Conservation (phyloP, 1,140 invertebrate genomes). For the Apis mellifera region DNA sequence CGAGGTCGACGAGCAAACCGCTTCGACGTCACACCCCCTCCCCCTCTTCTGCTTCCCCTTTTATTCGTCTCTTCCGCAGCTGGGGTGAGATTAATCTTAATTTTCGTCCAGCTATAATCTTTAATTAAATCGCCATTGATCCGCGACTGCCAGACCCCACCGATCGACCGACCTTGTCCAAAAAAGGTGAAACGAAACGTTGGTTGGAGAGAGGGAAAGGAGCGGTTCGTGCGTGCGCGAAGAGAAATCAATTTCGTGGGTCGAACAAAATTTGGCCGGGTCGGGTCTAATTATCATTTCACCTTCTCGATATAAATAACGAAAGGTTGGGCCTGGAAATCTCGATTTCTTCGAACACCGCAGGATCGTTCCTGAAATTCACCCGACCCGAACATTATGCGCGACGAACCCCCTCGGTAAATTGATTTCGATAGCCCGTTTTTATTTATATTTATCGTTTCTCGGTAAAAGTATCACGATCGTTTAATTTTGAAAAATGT, state of each 20-base stretch:
- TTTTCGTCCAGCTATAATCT: slow-evolving; percentile 76
- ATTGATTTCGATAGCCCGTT: not conserved
- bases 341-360: slow-evolving; percentile 4
- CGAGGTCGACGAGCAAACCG: slow-evolving; percentile 55
- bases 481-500: too few species aligned
- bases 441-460: too few species aligned
- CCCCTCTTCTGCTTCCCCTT: not conserved
- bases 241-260: slow-evolving; percentile 73
- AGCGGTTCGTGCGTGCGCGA: slow-evolving; percentile 9
- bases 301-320: slow-evolving; percentile 75
- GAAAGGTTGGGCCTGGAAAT: slow-evolving; percentile 15
- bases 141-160: slow-evolving; percentile 49
- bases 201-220: not conserved
- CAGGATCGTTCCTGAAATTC: slow-evolving; percentile 29
- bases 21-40: slow-evolving; percentile 23
- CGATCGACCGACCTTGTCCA: slow-evolving; percentile 30
- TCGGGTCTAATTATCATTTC: slow-evolving; percentile 77
- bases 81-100: slow-evolving; percentile 76
- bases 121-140: slow-evolving; percentile 80
- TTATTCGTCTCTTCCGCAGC: slow-evolving; percentile 27
- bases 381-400: not conserved
- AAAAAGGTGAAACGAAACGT: not conserved
- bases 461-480: too few species aligned
- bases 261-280: too few species aligned
- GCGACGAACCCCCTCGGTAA: not conserved